Evolutionary conservation across 2,113 vertebrate species (phyloP).

Genomic region (Xiphophorus maculatus): DNA sequence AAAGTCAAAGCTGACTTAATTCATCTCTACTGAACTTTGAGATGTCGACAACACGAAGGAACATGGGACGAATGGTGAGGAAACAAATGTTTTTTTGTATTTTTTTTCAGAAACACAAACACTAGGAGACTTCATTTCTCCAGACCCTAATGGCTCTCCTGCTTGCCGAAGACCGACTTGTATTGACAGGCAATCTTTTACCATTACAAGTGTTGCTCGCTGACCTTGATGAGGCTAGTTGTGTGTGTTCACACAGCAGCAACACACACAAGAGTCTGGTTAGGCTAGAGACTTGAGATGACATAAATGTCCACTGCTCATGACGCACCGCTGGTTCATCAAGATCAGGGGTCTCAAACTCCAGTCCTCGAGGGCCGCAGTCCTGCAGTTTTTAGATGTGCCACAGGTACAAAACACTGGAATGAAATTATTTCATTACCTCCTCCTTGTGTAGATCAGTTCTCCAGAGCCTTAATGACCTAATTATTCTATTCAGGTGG

Average conservation of each 20-base stretch:
- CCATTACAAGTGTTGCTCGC: constrained; percentile 14
- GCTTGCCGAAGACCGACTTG: neutral
- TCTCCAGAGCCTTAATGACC: too few relatives aligned
- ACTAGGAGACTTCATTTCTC: neutral
- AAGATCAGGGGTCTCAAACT: too few relatives aligned
- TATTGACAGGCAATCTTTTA: constrained; percentile 30
- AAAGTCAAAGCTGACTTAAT: constrained; percentile 33
- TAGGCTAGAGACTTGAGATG: neutral
- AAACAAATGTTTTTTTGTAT: neutral
- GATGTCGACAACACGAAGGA: neutral
- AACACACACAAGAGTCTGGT: neutral
- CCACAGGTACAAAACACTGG: too few relatives aligned
- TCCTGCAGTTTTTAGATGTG: too few relatives aligned
- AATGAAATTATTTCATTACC: too few relatives aligned
- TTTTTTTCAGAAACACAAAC: neutral
- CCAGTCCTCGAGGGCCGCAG: too few relatives aligned
- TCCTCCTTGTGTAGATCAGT: too few relatives aligned
- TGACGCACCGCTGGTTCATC: too few relatives aligned
- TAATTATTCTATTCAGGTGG: too few relatives aligned
- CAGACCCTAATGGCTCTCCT: neutral
- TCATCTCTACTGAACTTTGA: constrained; percentile 33
- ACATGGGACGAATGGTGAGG: constrained; percentile 25
- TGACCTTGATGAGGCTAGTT: constrained; percentile 22
- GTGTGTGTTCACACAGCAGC: neutral
- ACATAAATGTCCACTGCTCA: neutral